Base-by-base conservation (phyloP, 2,888 invertebrate genomes). In the Erynnis tages region DNA sequence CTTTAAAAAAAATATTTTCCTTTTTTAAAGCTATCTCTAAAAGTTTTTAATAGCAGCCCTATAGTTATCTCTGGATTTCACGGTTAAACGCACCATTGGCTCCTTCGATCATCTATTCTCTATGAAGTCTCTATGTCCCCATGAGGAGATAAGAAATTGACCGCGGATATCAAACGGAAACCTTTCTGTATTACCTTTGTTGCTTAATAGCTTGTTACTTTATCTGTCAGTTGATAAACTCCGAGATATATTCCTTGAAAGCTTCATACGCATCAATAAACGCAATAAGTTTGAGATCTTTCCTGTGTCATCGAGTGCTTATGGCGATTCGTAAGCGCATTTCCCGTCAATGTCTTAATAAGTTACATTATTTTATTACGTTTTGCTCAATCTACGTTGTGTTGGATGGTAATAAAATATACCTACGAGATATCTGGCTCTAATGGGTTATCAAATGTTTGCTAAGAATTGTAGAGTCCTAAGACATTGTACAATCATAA, bases 71-170 rank as follows among this genome's bases (percentile, higher is more conserved):
- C 66, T 65, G 76, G 76, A 83, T 86, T 88, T 88, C 85, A 89
- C 86, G 86, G 83, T 79, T 82, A 83, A 76, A 80, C 76, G 88
- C 84, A 81, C 79, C 78, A 82, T 79, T 87, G 79, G 71, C 59
- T 78, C 64, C 65, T 69, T 71, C 76, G 76, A 78, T 81, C 80
- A 77, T 78, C 73, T n/a, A n/a, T n/a, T n/a, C n/a, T n/a, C n/a
- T n/a, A n/a, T n/a, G n/a, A n/a, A n/a, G n/a, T n/a, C n/a, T 73
- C 72, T 73, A 65, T 58, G 69, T 78, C 75, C 76, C 76, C 71
- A 73, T 25, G 43, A 50, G 63, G 59, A 82, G 86, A 87, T 87
- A 87, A 86, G 84, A 77, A 82, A 82, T 82, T 76, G 79, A 79
- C 76, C 63, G 56, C 78, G 76, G 79, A 82, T 82, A 76, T 69